These are phyloP conservation scores for Eupithecia exiguata DNA, from an alignment of 2,888 invertebrate species.

Conservation along the genomic window DNA sequence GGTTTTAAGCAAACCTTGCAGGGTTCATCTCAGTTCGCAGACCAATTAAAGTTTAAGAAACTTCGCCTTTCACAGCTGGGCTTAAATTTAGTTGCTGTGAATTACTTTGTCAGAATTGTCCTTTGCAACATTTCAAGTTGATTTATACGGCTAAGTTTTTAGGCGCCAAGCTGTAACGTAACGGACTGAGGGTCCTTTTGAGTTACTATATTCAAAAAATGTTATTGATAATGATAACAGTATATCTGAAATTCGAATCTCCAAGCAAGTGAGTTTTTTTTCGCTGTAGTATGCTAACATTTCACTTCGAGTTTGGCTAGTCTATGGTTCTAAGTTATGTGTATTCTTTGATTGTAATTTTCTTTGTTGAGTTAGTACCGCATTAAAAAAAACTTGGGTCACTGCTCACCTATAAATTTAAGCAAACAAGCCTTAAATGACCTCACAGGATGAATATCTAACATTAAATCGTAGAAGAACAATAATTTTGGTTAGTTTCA, in stretches of 20 bases:
- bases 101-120: slow-evolving; percentile 11
- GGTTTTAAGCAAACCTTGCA: slow-evolving; percentile 10
- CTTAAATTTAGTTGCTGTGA: slow-evolving; percentile 16
- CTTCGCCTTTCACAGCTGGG: slow-evolving; percentile 27
- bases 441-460: not conserved
- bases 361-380: too few relatives aligned
- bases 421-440: not conserved
- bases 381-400: too few relatives aligned
- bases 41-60: slow-evolving; percentile 25
- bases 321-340: too few relatives aligned
- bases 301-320: too few relatives aligned
- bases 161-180: too few relatives aligned
- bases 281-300: too few relatives aligned
- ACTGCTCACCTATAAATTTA: not conserved
- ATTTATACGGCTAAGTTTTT: slow-evolving; percentile 1
- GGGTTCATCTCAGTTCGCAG: slow-evolving; percentile 19
- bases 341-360: too few relatives aligned
- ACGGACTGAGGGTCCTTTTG: too few relatives aligned
- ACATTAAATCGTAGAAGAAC: not conserved
- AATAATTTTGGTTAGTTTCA: not conserved
- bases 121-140: not conserved
- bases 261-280: too few relatives aligned
- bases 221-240: too few relatives aligned
- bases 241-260: too few relatives aligned
- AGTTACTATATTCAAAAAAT: too few relatives aligned